Percentiles rank a stretch among this genome's conserved stretches.
These are phyloP conservation scores for Cyphomyrmex costatus DNA, from an alignment of 1,140 invertebrate genomes.

Conservation along the genomic window DNA sequence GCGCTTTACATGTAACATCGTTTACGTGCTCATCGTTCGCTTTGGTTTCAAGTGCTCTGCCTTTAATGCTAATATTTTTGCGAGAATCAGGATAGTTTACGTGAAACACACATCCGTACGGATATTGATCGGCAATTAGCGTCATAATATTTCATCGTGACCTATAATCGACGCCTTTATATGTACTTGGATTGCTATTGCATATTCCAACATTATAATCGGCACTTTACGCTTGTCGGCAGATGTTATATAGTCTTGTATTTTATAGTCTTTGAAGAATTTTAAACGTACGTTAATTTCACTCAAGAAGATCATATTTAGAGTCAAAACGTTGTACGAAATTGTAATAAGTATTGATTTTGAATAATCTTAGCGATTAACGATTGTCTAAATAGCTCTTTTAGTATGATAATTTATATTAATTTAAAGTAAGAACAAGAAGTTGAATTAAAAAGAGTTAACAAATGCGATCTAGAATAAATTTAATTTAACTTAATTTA, in stretches of 20 bases:
- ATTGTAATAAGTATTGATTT: too few relatives aligned
- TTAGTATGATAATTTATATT: too few relatives aligned
- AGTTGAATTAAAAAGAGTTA: not conserved
- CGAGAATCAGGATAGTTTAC: not conserved
- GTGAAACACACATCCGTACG: not conserved
- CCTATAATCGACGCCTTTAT: slow-evolving; percentile 77
- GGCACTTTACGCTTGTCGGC: slow-evolving; percentile 15
- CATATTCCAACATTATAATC: slow-evolving; percentile 68
- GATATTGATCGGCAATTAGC: slow-evolving; percentile 5
- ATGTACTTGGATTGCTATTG: slow-evolving; percentile 76
- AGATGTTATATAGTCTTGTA: not conserved
- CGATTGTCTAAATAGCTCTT: too few relatives aligned
- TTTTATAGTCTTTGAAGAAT: too few relatives aligned
- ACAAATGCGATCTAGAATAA: not conserved
- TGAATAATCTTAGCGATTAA: too few relatives aligned
- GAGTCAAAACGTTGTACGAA: too few relatives aligned
- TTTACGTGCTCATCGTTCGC: slow-evolving; percentile 44
- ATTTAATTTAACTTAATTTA: not conserved
- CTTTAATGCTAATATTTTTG: not conserved
- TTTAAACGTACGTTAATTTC: too few relatives aligned
- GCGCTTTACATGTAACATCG: slow-evolving; percentile 73
- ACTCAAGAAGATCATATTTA: too few relatives aligned
- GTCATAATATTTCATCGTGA: slow-evolving; percentile 75
- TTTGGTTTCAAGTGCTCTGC: slow-evolving; percentile 27
- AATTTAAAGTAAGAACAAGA: not conserved